Evolutionary conservation across 2,888 invertebrate species (phyloP).

Genomic region (Hirtodrosophila duncani): DNA sequence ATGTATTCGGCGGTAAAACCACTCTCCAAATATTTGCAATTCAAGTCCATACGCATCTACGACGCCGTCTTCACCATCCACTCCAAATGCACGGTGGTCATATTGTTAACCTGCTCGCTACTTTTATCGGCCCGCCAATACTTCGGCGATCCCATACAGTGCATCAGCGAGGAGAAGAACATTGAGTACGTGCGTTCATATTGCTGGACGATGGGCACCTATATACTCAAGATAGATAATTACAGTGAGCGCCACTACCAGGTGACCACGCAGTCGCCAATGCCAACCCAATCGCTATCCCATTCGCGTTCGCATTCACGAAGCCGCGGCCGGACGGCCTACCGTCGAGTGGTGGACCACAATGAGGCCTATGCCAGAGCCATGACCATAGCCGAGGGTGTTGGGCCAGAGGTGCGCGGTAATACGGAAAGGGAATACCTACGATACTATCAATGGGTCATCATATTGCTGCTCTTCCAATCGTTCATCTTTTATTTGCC

Average conservation of each 20-base stretch:
- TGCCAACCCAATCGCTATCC: no score
- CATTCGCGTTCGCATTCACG: no score
- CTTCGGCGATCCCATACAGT: slow-evolving; percentile 91
- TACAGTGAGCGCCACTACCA: not conserved
- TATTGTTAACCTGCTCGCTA: slow-evolving; percentile 86
- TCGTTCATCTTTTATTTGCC: slow-evolving; percentile 75
- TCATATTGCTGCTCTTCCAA: slow-evolving; percentile 73
- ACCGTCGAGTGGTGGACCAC: slow-evolving; percentile 26
- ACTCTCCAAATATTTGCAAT: slow-evolving; percentile 81
- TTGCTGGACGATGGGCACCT: slow-evolving; percentile 90
- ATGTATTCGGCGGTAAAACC: slow-evolving; percentile 84
- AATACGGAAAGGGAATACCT: slow-evolving; percentile 70
- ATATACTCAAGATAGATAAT: slow-evolving; percentile 77
- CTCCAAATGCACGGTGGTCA: slow-evolving; percentile 84
- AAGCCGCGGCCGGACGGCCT: not conserved
- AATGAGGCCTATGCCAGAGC: slow-evolving; percentile 51
- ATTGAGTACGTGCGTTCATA: slow-evolving; percentile 85
- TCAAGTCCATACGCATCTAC: slow-evolving; percentile 84
- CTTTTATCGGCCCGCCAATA: slow-evolving; percentile 89
- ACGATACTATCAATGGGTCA: slow-evolving; percentile 78
- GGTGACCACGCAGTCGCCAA: no score
- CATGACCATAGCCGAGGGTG: slow-evolving; percentile 62
- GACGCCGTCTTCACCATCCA: slow-evolving; percentile 87
- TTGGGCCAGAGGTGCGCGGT: slow-evolving; percentile 55
- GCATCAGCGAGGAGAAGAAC: slow-evolving; percentile 81